These are phyloP conservation scores for Carduelis carduelis DNA, from an alignment of 2,797 vertebrate species.

Conservation along the genomic window DNA sequence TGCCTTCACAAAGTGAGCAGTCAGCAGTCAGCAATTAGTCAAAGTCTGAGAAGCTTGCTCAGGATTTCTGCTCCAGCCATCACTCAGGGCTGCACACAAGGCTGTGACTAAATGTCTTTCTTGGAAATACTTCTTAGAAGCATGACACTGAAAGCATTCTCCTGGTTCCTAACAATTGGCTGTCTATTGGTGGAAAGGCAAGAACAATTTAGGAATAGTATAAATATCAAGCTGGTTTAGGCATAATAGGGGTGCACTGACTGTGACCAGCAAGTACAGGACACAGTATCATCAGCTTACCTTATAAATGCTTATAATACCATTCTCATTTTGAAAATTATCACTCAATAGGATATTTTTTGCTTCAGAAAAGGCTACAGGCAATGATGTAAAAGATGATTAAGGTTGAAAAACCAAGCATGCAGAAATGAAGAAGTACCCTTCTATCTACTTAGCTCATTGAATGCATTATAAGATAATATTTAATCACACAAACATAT, in stretches of 20 bases:
- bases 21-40: constrained; percentile 53
- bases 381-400: not conserved
- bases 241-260: not conserved
- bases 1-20: constrained; percentile 37
- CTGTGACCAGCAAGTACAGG: not conserved
- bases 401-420: not conserved
- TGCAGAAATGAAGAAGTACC: not conserved
- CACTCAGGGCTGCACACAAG: constrained; percentile 13
- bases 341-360: not conserved
- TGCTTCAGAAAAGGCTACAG: not conserved
- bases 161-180: not conserved
- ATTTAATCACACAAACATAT: not conserved
- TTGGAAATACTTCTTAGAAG: constrained; percentile 48
- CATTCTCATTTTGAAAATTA: not conserved
- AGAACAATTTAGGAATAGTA: not conserved
- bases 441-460: not conserved
- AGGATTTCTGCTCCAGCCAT: constrained; percentile 3
- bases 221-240: not conserved
- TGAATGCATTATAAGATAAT: not conserved
- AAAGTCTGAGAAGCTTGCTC: constrained; percentile 55
- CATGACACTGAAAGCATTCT: not conserved
- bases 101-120: constrained; percentile 54
- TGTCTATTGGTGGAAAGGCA: not conserved
- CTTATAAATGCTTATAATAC: not conserved
- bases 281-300: not conserved